These are phyloP conservation scores for Eupithecia pulchellata DNA, from an alignment of 2,888 invertebrate genomes.

Conservation along the genomic window DNA sequence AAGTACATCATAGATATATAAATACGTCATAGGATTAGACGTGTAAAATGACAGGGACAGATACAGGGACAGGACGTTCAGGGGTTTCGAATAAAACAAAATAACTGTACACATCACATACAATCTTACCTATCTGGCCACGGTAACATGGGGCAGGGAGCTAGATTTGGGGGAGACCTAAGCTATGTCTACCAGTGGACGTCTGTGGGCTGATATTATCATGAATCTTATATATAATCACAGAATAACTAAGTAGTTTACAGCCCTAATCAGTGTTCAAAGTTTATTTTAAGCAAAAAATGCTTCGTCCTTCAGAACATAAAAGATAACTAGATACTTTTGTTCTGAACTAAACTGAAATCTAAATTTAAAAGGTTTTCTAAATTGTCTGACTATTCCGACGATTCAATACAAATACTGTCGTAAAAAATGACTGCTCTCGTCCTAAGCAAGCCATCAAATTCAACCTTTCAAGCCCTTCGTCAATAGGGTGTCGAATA, in stretches of 20 bases:
- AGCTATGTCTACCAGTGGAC: neutral
- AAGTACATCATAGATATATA: neutral
- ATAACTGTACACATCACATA: neutral
- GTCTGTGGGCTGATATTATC: neutral
- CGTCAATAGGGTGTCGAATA: slow-evolving; percentile 30
- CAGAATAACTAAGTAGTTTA: neutral
- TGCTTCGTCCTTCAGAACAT: neutral
- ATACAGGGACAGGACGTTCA: no score
- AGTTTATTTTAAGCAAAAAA: neutral
- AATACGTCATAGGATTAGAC: neutral
- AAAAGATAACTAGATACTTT: neutral
- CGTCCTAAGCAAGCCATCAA: slow-evolving; percentile 41
- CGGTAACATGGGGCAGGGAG: neutral
- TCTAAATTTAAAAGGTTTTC: slow-evolving; percentile 3
- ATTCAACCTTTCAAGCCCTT: slow-evolving; percentile 34
- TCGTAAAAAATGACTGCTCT: slow-evolving; percentile 39
- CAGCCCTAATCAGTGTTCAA: neutral
- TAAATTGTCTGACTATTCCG: slow-evolving; percentile 18
- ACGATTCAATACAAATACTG: slow-evolving; percentile 29
- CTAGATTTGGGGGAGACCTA: neutral
- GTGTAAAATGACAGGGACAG: neutral
- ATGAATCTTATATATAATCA: neutral
- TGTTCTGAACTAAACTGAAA: neutral
- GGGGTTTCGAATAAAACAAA: neutral
- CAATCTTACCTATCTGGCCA: neutral